Evolutionary conservation across 2,797 vertebrate genomes (phyloP).

Genomic region (Remorina albescens): DNA sequence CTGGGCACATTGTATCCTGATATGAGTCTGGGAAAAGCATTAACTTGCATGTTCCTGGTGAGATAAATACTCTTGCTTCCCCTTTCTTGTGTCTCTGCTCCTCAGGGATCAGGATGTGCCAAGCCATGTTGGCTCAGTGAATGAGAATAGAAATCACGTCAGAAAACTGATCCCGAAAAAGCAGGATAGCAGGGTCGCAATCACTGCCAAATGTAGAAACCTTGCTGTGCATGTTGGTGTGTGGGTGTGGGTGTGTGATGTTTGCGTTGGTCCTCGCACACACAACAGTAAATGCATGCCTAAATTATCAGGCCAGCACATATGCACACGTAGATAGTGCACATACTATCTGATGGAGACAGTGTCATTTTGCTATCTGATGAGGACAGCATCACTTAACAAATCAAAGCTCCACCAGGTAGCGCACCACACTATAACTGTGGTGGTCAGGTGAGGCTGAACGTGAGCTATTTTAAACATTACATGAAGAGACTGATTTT

Average conservation of each 20-base stretch:
- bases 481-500: neutral
- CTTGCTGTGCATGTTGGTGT: conserved; percentile 6
- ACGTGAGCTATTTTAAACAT: neutral
- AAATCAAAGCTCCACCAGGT: neutral
- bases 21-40: conserved; percentile 69
- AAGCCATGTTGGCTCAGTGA: conserved; percentile 31
- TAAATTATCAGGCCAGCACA: conserved; percentile 35
- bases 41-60: conserved; percentile 54
- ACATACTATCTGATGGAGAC: conserved; percentile 48
- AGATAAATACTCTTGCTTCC: conserved; percentile 49
- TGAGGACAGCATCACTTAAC: conserved; percentile 30
- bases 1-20: conserved; percentile 64
- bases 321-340: conserved; percentile 1
- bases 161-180: conserved; percentile 26
- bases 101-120: conserved; percentile 46
- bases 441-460: conserved; percentile 1
- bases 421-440: neutral
- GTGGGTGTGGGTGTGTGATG: neutral
- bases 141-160: conserved; percentile 37
- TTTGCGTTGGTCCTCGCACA: conserved; percentile 35
- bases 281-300: conserved; percentile 24
- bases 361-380: conserved; percentile 49
- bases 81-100: conserved; percentile 38
- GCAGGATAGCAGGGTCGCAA: conserved; percentile 15
- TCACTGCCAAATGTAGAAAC: conserved; percentile 41